Evolutionary conservation across 2,888 invertebrate genomes (phyloP).

Genomic region (Scelioninae gen. 1): DNA sequence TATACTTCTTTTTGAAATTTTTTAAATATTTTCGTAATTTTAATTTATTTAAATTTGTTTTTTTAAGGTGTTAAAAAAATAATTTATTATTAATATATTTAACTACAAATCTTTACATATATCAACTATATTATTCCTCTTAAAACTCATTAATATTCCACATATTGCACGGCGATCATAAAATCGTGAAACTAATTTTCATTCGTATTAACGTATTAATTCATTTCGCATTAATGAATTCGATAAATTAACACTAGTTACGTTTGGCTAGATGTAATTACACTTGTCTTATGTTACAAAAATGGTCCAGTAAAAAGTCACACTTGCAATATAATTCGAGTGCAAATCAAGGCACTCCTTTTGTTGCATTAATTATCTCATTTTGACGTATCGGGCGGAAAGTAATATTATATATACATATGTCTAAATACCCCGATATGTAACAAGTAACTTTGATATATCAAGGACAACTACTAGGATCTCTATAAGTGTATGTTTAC

Average conservation of each 20-base stretch:
- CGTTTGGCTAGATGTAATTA: constrained; percentile 36
- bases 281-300: constrained; percentile 40
- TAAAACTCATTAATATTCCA: too few relatives aligned
- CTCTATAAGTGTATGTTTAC: too few relatives aligned
- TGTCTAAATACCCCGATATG: constrained; percentile 25
- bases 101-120: too few relatives aligned
- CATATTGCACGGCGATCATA: too few relatives aligned
- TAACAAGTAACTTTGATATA: constrained; percentile 18
- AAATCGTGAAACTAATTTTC: too few relatives aligned
- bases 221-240: constrained; percentile 50
- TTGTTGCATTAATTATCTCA: constrained; percentile 54
- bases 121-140: too few relatives aligned
- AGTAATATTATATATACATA: constrained; percentile 1
- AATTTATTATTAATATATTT: too few relatives aligned
- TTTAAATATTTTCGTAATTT: too few relatives aligned
- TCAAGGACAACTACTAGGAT: constrained; percentile 35
- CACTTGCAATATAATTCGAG: constrained; percentile 41
- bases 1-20: too few relatives aligned
- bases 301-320: constrained; percentile 46
- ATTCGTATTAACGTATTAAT: constrained; percentile 60
- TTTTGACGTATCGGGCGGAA: neutral
- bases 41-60: too few relatives aligned
- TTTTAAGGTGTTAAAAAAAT: too few relatives aligned
- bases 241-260: constrained; percentile 34
- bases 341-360: constrained; percentile 59